These are phyloP conservation scores for Callyntrura guangdongensis DNA, from an alignment of 2,888 invertebrate species.

Conservation along the genomic window DNA sequence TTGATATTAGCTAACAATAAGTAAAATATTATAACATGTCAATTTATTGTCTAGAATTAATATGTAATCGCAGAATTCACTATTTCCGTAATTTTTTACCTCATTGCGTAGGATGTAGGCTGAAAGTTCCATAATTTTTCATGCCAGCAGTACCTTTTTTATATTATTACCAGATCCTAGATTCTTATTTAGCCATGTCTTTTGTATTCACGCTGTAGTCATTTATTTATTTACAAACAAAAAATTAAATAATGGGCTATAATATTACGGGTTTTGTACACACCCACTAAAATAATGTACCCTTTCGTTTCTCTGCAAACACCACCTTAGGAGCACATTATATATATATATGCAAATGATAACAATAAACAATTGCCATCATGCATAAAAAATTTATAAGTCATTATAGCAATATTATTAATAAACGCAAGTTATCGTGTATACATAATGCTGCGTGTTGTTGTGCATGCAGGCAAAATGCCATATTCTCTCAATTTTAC, in stretches of 20 bases:
- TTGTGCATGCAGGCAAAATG: not conserved
- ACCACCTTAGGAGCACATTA: not conserved
- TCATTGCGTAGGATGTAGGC: no score
- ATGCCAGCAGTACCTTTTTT: no score
- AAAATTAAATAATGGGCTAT: conserved; percentile 63
- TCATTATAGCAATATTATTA: conserved; percentile 49
- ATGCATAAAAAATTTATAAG: conserved; percentile 44
- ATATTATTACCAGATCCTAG: not conserved
- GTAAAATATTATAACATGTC: no score
- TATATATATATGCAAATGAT: conserved; percentile 29
- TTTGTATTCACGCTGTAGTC: no score
- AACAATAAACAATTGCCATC: conserved; percentile 3
- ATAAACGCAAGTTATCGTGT: conserved; percentile 58
- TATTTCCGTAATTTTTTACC: no score
- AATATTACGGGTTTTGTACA: conserved; percentile 34
- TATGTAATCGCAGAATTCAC: no score
- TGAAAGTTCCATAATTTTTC: no score
- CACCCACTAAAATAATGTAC: conserved; percentile 23
- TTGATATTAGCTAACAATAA: no score
- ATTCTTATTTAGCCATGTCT: conserved; percentile 11
- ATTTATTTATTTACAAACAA: conserved; percentile 63
- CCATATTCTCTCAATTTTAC: conserved; percentile 36
- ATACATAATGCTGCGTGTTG: not conserved
- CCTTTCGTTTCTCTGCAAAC: not conserved
- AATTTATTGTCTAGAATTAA: no score